Conservation (phyloP, 2,888 invertebrate genomes). For the Myopa tessellatipennis region DNA sequence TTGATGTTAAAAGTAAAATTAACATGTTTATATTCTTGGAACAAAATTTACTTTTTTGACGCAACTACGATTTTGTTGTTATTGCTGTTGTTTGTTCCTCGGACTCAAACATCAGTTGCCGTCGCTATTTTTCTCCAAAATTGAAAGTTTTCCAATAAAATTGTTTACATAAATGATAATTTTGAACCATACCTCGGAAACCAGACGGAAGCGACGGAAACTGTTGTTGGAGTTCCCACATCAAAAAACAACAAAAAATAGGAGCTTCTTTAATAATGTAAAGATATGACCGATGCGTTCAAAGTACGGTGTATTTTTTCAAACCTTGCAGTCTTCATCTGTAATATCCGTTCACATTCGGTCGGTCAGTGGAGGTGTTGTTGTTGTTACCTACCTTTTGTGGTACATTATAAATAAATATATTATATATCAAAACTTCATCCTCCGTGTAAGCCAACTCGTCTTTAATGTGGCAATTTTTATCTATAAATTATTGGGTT, state of each 20-base stretch:
- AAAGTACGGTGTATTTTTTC: too few relatives aligned
- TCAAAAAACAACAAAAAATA: not conserved
- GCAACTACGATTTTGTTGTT: too few relatives aligned
- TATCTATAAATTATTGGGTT: not conserved
- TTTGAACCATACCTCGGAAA: not conserved
- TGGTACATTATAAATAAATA: constrained; percentile 44
- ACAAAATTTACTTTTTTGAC: not conserved
- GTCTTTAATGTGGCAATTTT: constrained; percentile 21
- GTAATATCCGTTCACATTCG: not conserved
- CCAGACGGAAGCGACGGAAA: not conserved
- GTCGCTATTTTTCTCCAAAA: too few relatives aligned
- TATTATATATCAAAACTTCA: constrained; percentile 39
- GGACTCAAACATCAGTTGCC: too few relatives aligned
- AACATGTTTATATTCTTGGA: not conserved
- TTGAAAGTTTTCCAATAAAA: too few relatives aligned
- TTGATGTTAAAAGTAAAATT: not conserved
- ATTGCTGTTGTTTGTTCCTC: too few relatives aligned
- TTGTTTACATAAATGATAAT: too few relatives aligned
- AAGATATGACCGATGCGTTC: not conserved
- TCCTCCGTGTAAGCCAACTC: not conserved
- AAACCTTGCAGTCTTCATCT: too few relatives aligned
- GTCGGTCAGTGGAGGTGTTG: too few relatives aligned
- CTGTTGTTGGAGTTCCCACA: not conserved
- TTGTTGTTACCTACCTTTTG: constrained; percentile 40
- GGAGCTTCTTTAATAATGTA: not conserved